Base-by-base conservation (phyloP, 2,888 invertebrate genomes). In the Leucozona laternaria region DNA sequence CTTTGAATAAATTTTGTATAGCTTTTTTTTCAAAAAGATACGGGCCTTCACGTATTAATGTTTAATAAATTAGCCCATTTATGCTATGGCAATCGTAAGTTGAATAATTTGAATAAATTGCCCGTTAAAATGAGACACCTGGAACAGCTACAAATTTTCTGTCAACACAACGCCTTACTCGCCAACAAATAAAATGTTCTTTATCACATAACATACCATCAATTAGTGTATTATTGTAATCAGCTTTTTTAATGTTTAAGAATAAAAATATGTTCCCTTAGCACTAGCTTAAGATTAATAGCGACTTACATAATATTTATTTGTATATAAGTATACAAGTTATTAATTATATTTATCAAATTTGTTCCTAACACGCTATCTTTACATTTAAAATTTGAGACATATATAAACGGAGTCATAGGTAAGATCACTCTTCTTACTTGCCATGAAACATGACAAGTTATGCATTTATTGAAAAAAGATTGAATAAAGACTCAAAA, bases 291-390 rank as follows among this genome's bases (percentile, higher is more conserved):
- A 37, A 40, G 15, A 15, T 4, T 40, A 15, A 40, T 40, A 10
- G 40, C 1, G 15, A 4, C 40, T 15, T 40, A 5, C 11, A 37
- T 31, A 31, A n/a, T n/a, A n/a, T n/a, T n/a, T 25, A 25, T 25
- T 2, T 31, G 31, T 0, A 8, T 7, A 31, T n/a, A n/a, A n/a
- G n/a, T n/a, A n/a, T n/a, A n/a, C n/a, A n/a, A n/a, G n/a, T n/a
- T n/a, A n/a, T n/a, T n/a, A n/a, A n/a, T n/a, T n/a, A n/a, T n/a
- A n/a, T n/a, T n/a, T n/a, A n/a, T n/a, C n/a, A 58, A 60, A 60
- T 60, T 40, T 60, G 37, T 37, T 60, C n/a, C 40, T 40, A 37
- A 60, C 60, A 60, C 40, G 37, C 22, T 40, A 60, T 60, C 37
- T 37, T 37, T 15, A 7, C 13, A 40, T 37, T 15, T 10, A 20